Evolutionary conservation across 2,797 vertebrate species (phyloP), one percentile per base, ranked within the genome.

Genomic region (Helostoma temminkii): DNA sequence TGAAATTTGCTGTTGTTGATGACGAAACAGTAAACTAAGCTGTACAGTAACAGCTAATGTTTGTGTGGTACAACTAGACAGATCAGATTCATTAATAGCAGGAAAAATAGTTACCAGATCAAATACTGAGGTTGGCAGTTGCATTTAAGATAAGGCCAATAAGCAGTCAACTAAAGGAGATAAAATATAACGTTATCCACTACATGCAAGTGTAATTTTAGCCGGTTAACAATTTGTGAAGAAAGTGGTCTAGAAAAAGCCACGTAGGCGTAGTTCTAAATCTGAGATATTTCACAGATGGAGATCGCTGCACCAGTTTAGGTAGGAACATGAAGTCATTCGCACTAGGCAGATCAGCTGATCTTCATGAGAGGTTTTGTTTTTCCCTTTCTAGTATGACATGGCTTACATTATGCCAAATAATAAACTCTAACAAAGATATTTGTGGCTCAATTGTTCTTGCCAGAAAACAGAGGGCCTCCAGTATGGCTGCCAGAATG

Each of bases 301-400:
- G 71, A 80, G 50, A 61, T 62, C 46, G 43, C n/a, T 48, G 50
- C 45, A 58, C 39, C 74, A 65, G 58, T 72, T 72, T 50, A 66
- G 52, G 25, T 64, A 43, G 32, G 45, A 85, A 72, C 59, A 75
- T 59, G 43, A 87, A 84, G 81, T 61, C 57, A 68, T 79, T 81
- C 45, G 59, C 59, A 72, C 69, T 69, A 50, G 16, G 16, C 21
- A 8, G 32, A 73, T 62, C 66, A 70, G 57, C 58, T 72, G 52
- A 59, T 72, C 47, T 15, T 32, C 37, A 55, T 60, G 48, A 28
- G 5, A 49, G 34, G 8, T 49, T 76, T 26, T 72, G 6, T 15
- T 41, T 62, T 63, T 30, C 22, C 25, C 41, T 30, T 59, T 18
- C 34, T 34, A 36, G 26, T 50, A 34, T 50, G 39, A 68, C 36